Evolutionary conservation across 2,797 vertebrate genomes (phyloP).

Genomic region (Crenuchus spilurus): DNA sequence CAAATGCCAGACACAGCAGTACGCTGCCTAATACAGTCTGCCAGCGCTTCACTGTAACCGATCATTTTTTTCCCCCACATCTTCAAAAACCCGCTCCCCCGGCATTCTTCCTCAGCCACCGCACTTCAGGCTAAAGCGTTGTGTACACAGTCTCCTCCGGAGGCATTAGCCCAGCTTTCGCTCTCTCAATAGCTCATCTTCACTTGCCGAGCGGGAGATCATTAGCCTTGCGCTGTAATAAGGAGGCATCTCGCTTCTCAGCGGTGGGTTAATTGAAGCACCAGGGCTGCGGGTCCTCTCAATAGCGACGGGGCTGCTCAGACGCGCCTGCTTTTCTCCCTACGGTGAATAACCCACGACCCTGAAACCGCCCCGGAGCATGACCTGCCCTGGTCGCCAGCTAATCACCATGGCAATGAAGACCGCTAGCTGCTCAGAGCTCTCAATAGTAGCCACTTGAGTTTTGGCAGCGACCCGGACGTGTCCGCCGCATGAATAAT

Average conservation of each 20-base stretch:
- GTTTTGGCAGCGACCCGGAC: conserved; percentile 63
- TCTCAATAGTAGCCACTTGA: conserved; percentile 69
- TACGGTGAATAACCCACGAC: conserved; percentile 61
- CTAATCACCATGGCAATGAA: conserved; percentile 74
- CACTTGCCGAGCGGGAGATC: conserved; percentile 59
- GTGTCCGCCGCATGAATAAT: conserved; percentile 69
- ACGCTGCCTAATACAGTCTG: not conserved
- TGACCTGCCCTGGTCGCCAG: conserved; percentile 61
- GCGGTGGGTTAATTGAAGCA: conserved; percentile 74
- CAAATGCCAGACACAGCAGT: not conserved
- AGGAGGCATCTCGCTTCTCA: conserved; percentile 69
- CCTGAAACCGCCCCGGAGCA: conserved; percentile 50
- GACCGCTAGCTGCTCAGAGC: conserved; percentile 51
- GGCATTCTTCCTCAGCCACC: conserved; percentile 21
- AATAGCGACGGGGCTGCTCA: conserved; percentile 2
- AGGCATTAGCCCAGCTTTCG: conserved; percentile 22
- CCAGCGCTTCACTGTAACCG: conserved; percentile 1
- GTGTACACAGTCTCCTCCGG: conserved; percentile 42
- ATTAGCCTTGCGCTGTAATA: conserved; percentile 67
- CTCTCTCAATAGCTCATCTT: conserved; percentile 30
- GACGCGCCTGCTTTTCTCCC: not conserved
- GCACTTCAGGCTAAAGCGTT: conserved; percentile 32
- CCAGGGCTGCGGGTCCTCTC: conserved; percentile 52
- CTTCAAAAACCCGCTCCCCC: too few relatives aligned
- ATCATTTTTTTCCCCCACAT: conserved; percentile 5